A percentile compares a stretch with the other conserved stretches of the same genome.
These are phyloP conservation scores for Troides helena DNA, from an alignment of 2,888 invertebrate genomes.

Conservation along the genomic window DNA sequence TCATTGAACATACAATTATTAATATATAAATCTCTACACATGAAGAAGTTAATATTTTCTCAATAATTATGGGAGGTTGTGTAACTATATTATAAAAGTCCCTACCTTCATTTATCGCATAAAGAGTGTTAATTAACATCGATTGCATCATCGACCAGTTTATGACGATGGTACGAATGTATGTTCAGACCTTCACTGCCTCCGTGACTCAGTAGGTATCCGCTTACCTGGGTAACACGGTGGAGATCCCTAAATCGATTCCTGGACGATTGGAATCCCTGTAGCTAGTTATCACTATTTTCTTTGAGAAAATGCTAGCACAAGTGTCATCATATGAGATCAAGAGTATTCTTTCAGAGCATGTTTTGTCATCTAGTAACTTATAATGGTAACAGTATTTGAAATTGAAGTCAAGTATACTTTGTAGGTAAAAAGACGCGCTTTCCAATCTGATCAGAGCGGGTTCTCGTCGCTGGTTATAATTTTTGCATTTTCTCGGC, in stretches of 20 bases:
- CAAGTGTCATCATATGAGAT: too few relatives aligned
- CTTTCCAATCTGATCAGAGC: conserved; percentile 35
- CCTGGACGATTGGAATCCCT: too few relatives aligned
- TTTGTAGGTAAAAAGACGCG: conserved; percentile 6
- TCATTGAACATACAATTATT: not conserved
- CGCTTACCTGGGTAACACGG: too few relatives aligned
- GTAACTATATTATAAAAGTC: not conserved
- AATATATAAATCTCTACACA: not conserved
- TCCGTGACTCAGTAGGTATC: too few relatives aligned
- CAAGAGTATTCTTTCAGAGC: too few relatives aligned
- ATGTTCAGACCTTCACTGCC: conserved; percentile 24
- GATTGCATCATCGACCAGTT: conserved; percentile 30
- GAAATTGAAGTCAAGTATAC: too few relatives aligned
- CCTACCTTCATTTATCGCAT: conserved; percentile 16
- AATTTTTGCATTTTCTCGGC: conserved; percentile 38
- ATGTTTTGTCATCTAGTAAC: too few relatives aligned
- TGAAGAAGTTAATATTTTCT: not conserved
- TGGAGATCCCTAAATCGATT: too few relatives aligned
- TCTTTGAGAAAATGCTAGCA: too few relatives aligned
- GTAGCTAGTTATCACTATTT: too few relatives aligned
- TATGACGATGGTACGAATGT: conserved; percentile 31
- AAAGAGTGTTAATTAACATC: conserved; percentile 29
- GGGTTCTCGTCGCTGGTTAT: conserved; percentile 33
- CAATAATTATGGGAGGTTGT: not conserved
- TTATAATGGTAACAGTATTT: too few relatives aligned